Evolutionary conservation across 1,140 invertebrate genomes (phyloP).

Genomic region (Latrodectus geometricus): DNA sequence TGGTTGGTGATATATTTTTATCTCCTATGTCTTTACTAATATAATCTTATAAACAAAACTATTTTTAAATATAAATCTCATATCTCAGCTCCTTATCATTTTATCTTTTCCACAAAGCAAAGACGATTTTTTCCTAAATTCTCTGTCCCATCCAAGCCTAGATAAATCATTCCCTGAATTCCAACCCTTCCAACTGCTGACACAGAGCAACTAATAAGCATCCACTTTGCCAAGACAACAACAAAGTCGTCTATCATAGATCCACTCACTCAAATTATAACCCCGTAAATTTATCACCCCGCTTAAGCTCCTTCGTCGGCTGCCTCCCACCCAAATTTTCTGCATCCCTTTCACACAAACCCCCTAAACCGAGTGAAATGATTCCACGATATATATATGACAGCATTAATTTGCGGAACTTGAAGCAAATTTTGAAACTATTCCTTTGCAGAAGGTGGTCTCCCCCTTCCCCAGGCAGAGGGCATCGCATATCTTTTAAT

Average conservation of each 20-base stretch:
- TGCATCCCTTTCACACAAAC: neutral
- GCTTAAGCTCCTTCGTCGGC: neutral
- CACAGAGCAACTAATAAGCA: slow-evolving; percentile 38
- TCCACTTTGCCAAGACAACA: slow-evolving; percentile 28
- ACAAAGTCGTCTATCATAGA: slow-evolving; percentile 33
- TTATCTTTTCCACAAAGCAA: too few relatives aligned
- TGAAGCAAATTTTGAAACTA: slow-evolving; percentile 23
- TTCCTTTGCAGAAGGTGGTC: neutral
- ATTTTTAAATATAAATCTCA: too few relatives aligned
- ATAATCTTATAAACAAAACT: too few relatives aligned
- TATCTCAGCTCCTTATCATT: too few relatives aligned
- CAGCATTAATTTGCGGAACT: slow-evolving; percentile 42
- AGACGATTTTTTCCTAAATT: neutral
- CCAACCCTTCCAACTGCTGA: neutral
- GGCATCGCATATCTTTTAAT: too few relatives aligned
- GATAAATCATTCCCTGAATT: neutral
- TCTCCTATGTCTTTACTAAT: too few relatives aligned
- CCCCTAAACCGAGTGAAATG: neutral
- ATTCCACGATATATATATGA: slow-evolving; percentile 40
- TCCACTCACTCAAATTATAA: slow-evolving; percentile 41
- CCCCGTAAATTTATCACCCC: slow-evolving; percentile 35
- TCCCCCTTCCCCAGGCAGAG: neutral
- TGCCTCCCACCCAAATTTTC: neutral
- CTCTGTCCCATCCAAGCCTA: neutral
- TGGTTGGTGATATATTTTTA: too few relatives aligned